Evolutionary conservation across 2,797 vertebrate genomes (phyloP), one percentile per base, ranked within the genome.

Genomic region (Podarcis lilfordi): DNA sequence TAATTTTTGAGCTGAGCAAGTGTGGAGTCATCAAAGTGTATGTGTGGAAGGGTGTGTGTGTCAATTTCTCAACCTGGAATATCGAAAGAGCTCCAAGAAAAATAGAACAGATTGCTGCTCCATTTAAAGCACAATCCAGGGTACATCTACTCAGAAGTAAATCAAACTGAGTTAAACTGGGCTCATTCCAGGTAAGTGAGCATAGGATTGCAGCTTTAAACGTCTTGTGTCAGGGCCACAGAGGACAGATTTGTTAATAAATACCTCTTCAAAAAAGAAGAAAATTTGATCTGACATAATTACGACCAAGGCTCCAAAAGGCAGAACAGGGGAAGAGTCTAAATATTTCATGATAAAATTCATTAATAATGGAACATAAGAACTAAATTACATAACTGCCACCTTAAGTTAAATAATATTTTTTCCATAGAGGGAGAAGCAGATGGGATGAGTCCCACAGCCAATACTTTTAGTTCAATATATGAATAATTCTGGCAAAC

Each of bases 341-440:
- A 94, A 95, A 96, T 97, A 96, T 97, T 97, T 97, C 93, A 97
- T 96, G 94, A 88, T 95, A 94, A 95, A 95, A 96, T 96, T 96
- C 95, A 97, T 97, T 94, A 97, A 97, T 97, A 97, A 97, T 96
- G 92, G 92, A 97, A 93, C 88, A 92, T 91, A 0, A 80, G 89
- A 95, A 96, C 96, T 97, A 96, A 97, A 97, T 97, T 96, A 96
- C 93, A 84, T 96, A 96, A 97, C 96, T 96, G 96, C 93, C 96
- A 96, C 92, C 96, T 95, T 96, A 95, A 89, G 92, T 96, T 97
- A 97, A 97, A 96, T 97, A 97, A 95, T 96, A 96, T 96, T 96
- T 81, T 85, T 96, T 96, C 95, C 94, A 87, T 93, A 66, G 88
- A 93, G 92, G 84, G 85, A 85, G 91, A 93, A 89, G 93, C 85